These are phyloP conservation scores for Microtus oregoni DNA, from an alignment of 2,113 vertebrate species.

Conservation along the genomic window DNA sequence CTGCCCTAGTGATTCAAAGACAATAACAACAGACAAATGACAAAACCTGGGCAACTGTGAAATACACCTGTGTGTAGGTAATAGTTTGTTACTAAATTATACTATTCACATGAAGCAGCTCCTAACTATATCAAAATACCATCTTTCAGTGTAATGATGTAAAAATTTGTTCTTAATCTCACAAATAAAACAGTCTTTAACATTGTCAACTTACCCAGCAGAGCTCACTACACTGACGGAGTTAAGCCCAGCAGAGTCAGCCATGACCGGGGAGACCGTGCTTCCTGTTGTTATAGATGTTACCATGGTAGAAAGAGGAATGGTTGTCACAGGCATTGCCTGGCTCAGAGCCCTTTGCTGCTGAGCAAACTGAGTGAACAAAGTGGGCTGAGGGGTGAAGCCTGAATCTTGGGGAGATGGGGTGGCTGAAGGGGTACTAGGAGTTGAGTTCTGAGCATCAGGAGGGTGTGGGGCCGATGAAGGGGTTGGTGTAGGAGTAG, in stretches of 20 bases:
- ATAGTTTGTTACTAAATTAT: background rate
- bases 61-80: background rate
- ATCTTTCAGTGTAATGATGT: slow-evolving; percentile 3
- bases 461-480: slow-evolving; percentile 96
- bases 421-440: slow-evolving; percentile 90
- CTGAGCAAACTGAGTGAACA: slow-evolving; percentile 94
- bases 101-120: background rate
- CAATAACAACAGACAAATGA: background rate
- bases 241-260: slow-evolving; percentile 95
- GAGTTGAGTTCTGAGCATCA: slow-evolving; percentile 92
- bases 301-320: slow-evolving; percentile 97
- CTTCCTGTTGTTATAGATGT: slow-evolving; percentile 96
- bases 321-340: slow-evolving; percentile 96
- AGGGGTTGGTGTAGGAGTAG: slow-evolving; percentile 97
- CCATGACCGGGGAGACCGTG: slow-evolving; percentile 95
- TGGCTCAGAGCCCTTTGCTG: slow-evolving; percentile 96
- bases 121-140: background rate
- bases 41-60: background rate
- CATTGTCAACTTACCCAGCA: slow-evolving; percentile 92
- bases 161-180: slow-evolving; percentile 29
- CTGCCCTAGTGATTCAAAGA: slow-evolving; percentile 27
- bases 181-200: slow-evolving; percentile 29
- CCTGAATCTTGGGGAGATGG: slow-evolving; percentile 92
- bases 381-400: slow-evolving; percentile 91
- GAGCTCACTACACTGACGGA: slow-evolving; percentile 98